Evolutionary conservation across 2,888 invertebrate species (phyloP), one percentile per base, ranked within the genome.

Genomic region (Taenaris catops): DNA sequence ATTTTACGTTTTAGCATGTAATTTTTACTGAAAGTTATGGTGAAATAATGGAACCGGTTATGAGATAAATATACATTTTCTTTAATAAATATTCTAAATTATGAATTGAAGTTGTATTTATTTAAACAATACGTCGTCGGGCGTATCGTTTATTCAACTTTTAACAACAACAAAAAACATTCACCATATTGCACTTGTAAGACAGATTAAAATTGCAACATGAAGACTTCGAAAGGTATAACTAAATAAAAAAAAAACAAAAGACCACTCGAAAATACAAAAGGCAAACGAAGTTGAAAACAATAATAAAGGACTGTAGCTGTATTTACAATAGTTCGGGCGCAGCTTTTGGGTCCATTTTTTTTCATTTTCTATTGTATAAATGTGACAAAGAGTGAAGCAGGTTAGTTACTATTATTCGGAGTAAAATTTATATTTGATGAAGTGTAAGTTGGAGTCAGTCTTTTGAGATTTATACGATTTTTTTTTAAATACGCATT

Each of bases 381-480:
- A 24, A 4, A 23, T 24, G 41, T 46, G 64, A 70, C 73, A 76
- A 63, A 60, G 60, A 55, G 42, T 38, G 57, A 54, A 64, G 63
- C 78, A 79, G 79, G 81, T 81, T 73, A 61, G 54, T 56, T 61
- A 60, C 61, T 49, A 79, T 79, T 79, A 74, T 81, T 63, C 55
- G 39, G 55, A 55, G 63, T 65, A 80, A 83, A 83, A 84, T 84
- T 62, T 71, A 72, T 71, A 63, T 84, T 84, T 86, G 84, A 84
- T 86, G 84, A 84, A 86, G 80, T 86, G 81, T 76, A 81, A 83
- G 81, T 79, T 76, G 69, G 61, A 51, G 64, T 57, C 61, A 58
- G 58, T 60, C 63, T 58, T 65, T 76, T 75, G 71, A 65, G 68
- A 64, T 63, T 63, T 66, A 74, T 71, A 73, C 65, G 59, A 59